Conservation (phyloP, 1,140 invertebrate genomes). For the Lasioglossum albipes region DNA sequence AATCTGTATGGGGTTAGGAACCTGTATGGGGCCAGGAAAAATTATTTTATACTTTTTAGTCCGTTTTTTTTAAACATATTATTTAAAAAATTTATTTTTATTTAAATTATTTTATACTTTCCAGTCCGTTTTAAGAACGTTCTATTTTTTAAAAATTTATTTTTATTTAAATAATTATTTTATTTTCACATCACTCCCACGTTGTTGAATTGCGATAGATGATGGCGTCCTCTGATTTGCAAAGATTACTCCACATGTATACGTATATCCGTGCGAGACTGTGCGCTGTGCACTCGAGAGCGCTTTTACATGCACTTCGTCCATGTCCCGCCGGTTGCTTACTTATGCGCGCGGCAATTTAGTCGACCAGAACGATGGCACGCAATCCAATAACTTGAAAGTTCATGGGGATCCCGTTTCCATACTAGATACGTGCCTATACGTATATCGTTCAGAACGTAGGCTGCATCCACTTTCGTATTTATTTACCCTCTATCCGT, state of each 20-base stretch:
- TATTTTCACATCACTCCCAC: too few relatives aligned
- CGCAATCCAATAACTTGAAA: constrained; percentile 4
- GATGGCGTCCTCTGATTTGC: not conserved
- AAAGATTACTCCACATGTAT: not conserved
- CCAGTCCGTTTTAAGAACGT: too few relatives aligned
- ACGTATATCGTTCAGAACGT: not conserved
- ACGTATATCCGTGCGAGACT: not conserved
- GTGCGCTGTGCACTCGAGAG: not conserved
- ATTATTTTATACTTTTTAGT: too few relatives aligned
- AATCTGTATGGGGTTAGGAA: too few relatives aligned
- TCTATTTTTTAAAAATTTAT: too few relatives aligned
- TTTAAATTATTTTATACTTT: too few relatives aligned
- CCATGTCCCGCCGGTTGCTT: not conserved
- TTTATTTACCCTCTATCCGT: not conserved
- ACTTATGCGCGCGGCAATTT: not conserved
- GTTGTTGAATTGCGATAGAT: not conserved
- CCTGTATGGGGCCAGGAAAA: too few relatives aligned
- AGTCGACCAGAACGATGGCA: not conserved
- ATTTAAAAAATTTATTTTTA: too few relatives aligned
- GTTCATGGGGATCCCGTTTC: not conserved
- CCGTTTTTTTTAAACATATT: too few relatives aligned
- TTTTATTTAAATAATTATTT: too few relatives aligned
- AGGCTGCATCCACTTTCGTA: not conserved
- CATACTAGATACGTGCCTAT: not conserved
- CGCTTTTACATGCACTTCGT: not conserved